Conservation (phyloP, 1,140 invertebrate species). For the Zelostemma sp. region DNA sequence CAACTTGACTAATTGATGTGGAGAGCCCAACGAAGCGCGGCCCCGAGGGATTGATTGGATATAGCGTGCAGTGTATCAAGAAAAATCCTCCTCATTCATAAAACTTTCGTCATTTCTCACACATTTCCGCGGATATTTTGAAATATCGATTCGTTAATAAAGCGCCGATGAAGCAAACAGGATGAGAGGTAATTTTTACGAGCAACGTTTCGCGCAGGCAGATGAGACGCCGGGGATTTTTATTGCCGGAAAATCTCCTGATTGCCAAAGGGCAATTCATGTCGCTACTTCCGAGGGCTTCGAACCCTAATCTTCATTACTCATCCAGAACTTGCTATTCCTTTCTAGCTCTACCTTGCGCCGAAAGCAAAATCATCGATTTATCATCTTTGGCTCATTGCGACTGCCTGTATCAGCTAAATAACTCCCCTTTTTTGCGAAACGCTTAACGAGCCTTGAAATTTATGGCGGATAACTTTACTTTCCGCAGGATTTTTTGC, state of each 20-base stretch:
- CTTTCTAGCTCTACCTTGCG: constrained; percentile 20
- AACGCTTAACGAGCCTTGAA: neutral
- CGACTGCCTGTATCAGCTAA: constrained; percentile 4
- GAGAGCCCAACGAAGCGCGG: constrained; percentile 35
- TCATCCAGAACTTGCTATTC: constrained; percentile 45
- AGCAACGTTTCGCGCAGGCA: neutral
- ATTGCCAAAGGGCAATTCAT: constrained; percentile 33
- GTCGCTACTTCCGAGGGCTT: constrained; percentile 16
- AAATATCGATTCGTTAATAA: constrained; percentile 15
- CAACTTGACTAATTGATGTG: constrained; percentile 49
- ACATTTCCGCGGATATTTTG: no score
- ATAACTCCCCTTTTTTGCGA: neutral
- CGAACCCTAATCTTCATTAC: constrained; percentile 21
- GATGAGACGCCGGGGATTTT: constrained; percentile 33
- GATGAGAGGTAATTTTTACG: constrained; percentile 9
- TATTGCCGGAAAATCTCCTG: constrained; percentile 36
- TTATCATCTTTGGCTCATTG: constrained; percentile 35
- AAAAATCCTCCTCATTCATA: constrained; percentile 10
- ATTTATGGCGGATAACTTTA: neutral
- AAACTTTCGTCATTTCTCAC: no score
- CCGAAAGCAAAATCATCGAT: constrained; percentile 23
- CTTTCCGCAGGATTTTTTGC: neutral
- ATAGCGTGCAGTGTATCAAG: constrained; percentile 29
- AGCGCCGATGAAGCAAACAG: constrained; percentile 11
- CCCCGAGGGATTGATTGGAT: constrained; percentile 44